Evolutionary conservation across 2,113 vertebrate genomes (phyloP), one percentile per base, ranked within the genome.

Genomic region (Oryzias celebensis): DNA sequence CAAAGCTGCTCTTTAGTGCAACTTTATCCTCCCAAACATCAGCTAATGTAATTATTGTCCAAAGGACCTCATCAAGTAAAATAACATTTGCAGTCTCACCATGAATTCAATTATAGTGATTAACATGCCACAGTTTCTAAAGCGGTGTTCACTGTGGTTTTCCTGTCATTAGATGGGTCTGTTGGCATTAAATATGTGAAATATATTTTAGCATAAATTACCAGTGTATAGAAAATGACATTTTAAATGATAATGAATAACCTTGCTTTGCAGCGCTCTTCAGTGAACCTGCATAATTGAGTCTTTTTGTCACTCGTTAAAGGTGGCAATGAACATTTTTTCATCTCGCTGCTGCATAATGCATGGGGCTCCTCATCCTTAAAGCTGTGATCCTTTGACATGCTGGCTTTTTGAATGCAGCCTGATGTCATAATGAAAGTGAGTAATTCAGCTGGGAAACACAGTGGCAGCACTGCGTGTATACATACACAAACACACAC

Each of bases 21-120:
- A 75, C 87, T 66, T 71, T 45, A 68, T 47, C 52, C 57, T 54
- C 69, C 80, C 78, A 65, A 80, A 72, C n/a, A 75, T 64, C 81
- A 79, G 78, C 65, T 65, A 80, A 90, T 87, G 81, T 84, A 87
- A 88, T 89, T 87, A 71, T 81, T 78, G 85, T 85, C 68, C 78
- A 77, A 14, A 1, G 41, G 56, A 18, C 26, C 7, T 36, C 36
- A 46, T n/a, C 61, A 23, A 75, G 71, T 58, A 68, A 62, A 59
- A 62, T 52, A 77, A 65, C 36, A 76, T 71, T 59, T 79, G 78
- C 58, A 70, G 46, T 55, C 36, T 59, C 50, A 66, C 81, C 52
- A 66, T 73, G 69, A 77, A 43, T 71, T 76, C 56, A 68, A 49
- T 80, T 79, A 72, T 55, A 52, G 26, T 80, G 71, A 83, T 83